Evolutionary conservation across 2,888 invertebrate genomes (phyloP).

Genomic region (Calameuta idolon): DNA sequence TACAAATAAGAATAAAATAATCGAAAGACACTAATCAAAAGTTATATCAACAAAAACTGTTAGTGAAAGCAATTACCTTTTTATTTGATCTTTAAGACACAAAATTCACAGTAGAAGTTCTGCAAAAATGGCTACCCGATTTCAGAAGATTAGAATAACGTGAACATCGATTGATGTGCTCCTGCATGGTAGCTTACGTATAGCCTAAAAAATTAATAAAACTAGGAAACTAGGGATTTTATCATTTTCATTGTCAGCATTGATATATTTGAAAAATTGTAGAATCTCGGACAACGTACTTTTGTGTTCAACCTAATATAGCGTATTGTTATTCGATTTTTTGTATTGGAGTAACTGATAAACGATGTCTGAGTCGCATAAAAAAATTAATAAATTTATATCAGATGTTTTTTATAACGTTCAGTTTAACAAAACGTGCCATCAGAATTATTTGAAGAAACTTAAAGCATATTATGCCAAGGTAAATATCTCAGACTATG

Average conservation of each 20-base stretch:
- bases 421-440: constrained; percentile 75
- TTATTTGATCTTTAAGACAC: not conserved
- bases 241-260: not conserved
- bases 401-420: constrained; percentile 73
- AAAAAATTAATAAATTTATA: not conserved
- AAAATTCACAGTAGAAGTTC: not conserved
- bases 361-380: not conserved
- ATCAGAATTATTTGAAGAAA: constrained; percentile 74
- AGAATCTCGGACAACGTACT: not conserved
- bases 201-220: not conserved
- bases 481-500: constrained; percentile 64
- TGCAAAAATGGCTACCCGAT: not conserved
- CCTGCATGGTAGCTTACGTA: not conserved
- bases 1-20: not conserved
- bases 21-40: not conserved
- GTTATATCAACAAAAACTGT: not conserved
- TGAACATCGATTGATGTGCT: not conserved
- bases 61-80: not conserved
- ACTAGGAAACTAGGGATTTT: not conserved
- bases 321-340: not conserved
- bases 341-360: not conserved
- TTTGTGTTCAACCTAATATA: not conserved
- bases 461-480: constrained; percentile 74
- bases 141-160: not conserved
- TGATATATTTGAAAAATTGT: not conserved